A percentile compares a stretch with the other conserved stretches of the same genome.
Conservation (phyloP, 2,797 vertebrate species). For the Pyrocephalus nanus region DNA sequence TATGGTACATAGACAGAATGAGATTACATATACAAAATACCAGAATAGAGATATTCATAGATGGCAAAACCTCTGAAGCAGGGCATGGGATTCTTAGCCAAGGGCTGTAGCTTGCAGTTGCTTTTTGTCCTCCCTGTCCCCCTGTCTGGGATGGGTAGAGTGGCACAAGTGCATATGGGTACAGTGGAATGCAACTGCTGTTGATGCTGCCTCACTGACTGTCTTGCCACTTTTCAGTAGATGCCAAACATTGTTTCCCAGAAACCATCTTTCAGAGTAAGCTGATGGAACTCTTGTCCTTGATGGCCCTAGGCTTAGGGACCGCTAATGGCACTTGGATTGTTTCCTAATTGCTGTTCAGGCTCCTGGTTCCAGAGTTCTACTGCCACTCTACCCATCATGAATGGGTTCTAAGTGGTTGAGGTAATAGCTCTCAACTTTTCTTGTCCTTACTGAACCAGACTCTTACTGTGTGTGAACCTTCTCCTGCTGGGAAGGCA, state of each 20-base stretch:
- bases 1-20: not conserved
- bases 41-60: not conserved
- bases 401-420: not conserved
- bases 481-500: not conserved
- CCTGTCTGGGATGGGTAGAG: not conserved
- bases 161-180: not conserved
- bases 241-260: not conserved
- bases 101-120: not conserved
- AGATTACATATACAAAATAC: not conserved
- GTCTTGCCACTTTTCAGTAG: not conserved
- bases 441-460: not conserved
- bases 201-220: not conserved
- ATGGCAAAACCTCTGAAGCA: not conserved
- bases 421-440: not conserved
- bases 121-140: not conserved
- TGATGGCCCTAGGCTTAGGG: not conserved
- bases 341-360: not conserved
- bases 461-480: not conserved
- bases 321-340: fast-evolving
- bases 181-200: not conserved
- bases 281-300: not conserved
- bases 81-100: not conserved
- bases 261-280: not conserved
- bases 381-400: not conserved
- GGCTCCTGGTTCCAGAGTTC: not conserved